Conservation (phyloP, 1,140 invertebrate genomes). For the Aphis gossypii region DNA sequence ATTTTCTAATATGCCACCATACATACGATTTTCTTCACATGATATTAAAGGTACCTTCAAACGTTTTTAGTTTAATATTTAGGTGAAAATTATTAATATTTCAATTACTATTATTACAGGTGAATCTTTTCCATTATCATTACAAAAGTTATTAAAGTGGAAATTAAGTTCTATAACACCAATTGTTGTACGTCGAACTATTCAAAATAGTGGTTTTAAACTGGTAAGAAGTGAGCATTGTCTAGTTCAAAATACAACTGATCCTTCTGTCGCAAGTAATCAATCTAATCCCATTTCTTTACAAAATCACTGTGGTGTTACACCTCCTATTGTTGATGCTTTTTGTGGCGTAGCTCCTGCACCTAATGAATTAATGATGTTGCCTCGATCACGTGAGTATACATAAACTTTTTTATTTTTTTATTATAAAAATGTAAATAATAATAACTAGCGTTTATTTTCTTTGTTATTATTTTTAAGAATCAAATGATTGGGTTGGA, state of each 20-base stretch:
- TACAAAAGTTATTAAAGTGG: slow-evolving; percentile 86
- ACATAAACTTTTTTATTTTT: not conserved
- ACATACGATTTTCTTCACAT: slow-evolving; percentile 82
- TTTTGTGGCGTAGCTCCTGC: not conserved
- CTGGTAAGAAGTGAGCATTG: slow-evolving; percentile 76
- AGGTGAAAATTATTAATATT: not conserved
- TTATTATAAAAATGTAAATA: not conserved
- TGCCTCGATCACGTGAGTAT: slow-evolving; percentile 30
- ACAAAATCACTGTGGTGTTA: slow-evolving; percentile 37
- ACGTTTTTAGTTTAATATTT: slow-evolving; percentile 61
- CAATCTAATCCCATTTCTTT: slow-evolving; percentile 5
- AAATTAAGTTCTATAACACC: slow-evolving; percentile 90
- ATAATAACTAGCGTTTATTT: not conserved
- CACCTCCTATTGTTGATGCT: slow-evolving; percentile 38
- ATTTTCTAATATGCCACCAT: slow-evolving; percentile 88
- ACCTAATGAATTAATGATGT: slow-evolving; percentile 41
- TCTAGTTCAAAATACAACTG: not conserved
- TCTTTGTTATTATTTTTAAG: slow-evolving; percentile 62
- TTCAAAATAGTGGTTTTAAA: slow-evolving; percentile 84
- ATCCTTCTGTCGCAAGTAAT: not conserved
- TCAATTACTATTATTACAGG: slow-evolving; percentile 60
- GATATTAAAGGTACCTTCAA: slow-evolving; percentile 70
- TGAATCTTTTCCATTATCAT: slow-evolving; percentile 71
- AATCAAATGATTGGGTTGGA: slow-evolving; percentile 77
- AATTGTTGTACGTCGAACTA: slow-evolving; percentile 81